Percentiles rank a stretch among this genome's conserved stretches.
phyloP scores from a whole-genome alignment of 2,888 invertebrate species.

The Agrenia bidenticulata region DNA sequence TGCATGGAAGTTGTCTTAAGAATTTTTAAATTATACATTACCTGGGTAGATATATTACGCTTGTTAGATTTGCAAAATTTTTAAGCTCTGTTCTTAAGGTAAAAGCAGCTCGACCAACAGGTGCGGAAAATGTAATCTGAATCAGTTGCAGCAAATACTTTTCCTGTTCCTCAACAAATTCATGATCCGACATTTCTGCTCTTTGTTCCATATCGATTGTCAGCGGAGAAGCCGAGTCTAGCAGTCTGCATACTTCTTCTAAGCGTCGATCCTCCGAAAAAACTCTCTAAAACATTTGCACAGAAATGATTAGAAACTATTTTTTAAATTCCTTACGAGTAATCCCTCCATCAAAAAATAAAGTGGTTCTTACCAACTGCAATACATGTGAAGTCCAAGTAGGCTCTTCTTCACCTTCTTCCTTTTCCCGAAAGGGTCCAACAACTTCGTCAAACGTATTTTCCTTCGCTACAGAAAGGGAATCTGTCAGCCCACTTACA shows the following conservation, averaged over 20 bases:
- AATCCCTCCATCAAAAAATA: background rate
- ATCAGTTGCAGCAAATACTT: slow-evolving; percentile 48
- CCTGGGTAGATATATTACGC: slow-evolving; percentile 47
- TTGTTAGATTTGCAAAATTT: slow-evolving; percentile 49
- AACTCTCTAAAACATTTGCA: slow-evolving; percentile 32
- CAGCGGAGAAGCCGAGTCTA: slow-evolving; percentile 49
- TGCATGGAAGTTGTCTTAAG: too few relatives aligned
- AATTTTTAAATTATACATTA: too few relatives aligned
- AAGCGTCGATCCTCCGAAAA: slow-evolving; percentile 49
- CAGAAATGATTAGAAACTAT: slow-evolving; percentile 3
- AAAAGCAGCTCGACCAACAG: slow-evolving; percentile 51
- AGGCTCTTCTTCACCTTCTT: slow-evolving; percentile 33
- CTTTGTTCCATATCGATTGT: slow-evolving; percentile 50
- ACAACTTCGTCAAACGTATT: slow-evolving; percentile 4
- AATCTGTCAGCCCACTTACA: slow-evolving; percentile 34
- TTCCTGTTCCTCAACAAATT: slow-evolving; percentile 52
- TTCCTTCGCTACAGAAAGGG: background rate
- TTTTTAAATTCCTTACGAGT: background rate
- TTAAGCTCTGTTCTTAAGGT: slow-evolving; percentile 50
- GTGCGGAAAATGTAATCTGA: slow-evolving; percentile 50
- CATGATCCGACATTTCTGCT: slow-evolving; percentile 53
- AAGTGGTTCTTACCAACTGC: slow-evolving; percentile 36
- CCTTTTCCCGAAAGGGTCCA: too few relatives aligned
- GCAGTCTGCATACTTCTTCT: slow-evolving; percentile 51
- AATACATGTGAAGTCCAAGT: slow-evolving; percentile 45